phyloP scores from a whole-genome alignment of 2,888 invertebrate genomes.

The Zelleria hepariella region DNA sequence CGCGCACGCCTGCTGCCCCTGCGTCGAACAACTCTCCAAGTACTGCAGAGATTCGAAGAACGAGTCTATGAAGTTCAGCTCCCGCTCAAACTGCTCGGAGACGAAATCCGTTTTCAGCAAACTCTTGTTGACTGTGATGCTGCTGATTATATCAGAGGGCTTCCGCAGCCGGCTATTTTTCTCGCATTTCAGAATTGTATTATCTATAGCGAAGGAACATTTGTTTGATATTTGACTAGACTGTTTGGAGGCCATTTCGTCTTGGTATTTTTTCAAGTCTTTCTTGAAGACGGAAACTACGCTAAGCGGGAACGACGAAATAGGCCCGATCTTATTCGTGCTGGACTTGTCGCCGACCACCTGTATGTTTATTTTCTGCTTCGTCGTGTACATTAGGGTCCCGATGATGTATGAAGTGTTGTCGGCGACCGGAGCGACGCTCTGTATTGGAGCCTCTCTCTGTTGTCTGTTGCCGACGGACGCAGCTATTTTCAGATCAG shows the following conservation, averaged over 20 bases:
- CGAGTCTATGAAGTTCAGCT: constrained; percentile 63
- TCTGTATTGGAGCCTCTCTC: constrained; percentile 14
- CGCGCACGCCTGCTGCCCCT: constrained; percentile 37
- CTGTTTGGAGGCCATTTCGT: constrained; percentile 18
- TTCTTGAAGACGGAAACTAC: constrained; percentile 53
- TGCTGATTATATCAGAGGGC: constrained; percentile 60
- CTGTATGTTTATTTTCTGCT: constrained; percentile 54
- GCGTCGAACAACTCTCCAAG: constrained; percentile 48
- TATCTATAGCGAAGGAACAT: neutral
- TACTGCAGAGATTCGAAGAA: constrained; percentile 63
- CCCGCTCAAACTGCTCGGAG: constrained; percentile 58
- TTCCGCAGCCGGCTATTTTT: constrained; percentile 19
- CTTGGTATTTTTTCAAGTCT: constrained; percentile 28
- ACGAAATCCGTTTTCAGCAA: constrained; percentile 42
- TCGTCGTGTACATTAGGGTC: constrained; percentile 53
- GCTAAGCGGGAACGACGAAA: constrained; percentile 43
- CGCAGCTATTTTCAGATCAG: constrained; percentile 28
- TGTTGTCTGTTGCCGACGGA: constrained; percentile 21
- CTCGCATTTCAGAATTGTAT: neutral
- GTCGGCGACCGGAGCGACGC: neutral
- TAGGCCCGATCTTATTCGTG: constrained; percentile 32
- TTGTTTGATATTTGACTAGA: constrained; percentile 10
- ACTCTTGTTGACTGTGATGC: constrained; percentile 46
- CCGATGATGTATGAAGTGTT: constrained; percentile 48
- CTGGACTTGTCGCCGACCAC: constrained; percentile 35